Evolutionary conservation across 2,888 invertebrate genomes (phyloP), one percentile per base, ranked within the genome.

Genomic region (Leptogaster cylindrica): DNA sequence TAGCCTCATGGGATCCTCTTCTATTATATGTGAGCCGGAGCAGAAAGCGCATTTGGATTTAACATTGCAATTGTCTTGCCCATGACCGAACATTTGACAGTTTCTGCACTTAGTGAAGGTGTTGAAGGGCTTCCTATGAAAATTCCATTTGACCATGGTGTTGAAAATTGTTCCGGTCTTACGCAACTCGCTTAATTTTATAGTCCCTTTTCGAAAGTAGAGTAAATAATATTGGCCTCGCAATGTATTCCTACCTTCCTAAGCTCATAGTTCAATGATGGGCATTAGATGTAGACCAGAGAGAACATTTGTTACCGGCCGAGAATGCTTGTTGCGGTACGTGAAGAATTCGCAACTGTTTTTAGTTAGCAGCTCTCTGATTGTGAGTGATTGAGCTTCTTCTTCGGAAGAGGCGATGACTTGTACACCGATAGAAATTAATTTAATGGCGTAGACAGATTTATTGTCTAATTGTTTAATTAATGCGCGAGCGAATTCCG

Each of bases 221-320:
- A 48, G 46, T 2, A 20, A n/a, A 18, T 48, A 48, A 18, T 48
- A 5, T 23, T 23, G n/a, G 18, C 48, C 23, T 7, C 16, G 16
- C 48, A 48, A 6, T 48, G 48, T 10, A 48, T 48, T 2, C 16
- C 8, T 48, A n/a, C 2, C 18, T 36, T 36, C 12, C 6, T 36
- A 2, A 36, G 36, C 6, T 36, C 36, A 48, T 3, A 18, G 3
- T 18, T 48, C 46, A 10, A 48, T 18, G 18, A 25, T 5, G 2
- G 48, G 18, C 48, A 48, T 48, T 48, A 25, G 16, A 48, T 48
- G 25, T 20, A 48, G 48, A 12, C 48, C 25, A 23, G 48, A 16
- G 5, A 48, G 18, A 23, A 48, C 48, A 25, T 25, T 48, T 20
- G 23, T 20, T 10, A 39, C 2, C 10, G 39, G 39, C 4, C 39